phyloP scores from a whole-genome alignment of 2,113 vertebrate species.

The Mixornis gularis region DNA sequence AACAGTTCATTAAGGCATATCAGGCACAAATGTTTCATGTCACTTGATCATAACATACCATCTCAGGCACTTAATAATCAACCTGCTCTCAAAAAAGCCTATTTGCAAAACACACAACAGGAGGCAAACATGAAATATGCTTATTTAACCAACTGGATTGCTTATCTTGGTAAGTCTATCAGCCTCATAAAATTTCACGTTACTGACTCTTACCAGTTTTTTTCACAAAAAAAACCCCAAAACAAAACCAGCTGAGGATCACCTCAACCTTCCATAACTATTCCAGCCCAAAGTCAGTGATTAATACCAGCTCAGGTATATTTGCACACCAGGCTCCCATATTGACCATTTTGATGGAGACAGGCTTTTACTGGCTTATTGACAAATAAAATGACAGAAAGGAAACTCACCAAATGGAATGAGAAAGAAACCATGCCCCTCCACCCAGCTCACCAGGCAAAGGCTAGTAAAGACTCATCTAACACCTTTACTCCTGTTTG shows the following conservation, averaged over 20 bases:
- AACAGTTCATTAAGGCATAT: neutral
- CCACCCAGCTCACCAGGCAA: neutral
- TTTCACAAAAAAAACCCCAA: neutral
- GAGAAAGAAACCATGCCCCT: neutral
- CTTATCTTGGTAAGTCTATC: neutral
- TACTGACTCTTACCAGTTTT: neutral
- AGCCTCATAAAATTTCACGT: neutral
- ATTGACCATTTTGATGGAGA: neutral
- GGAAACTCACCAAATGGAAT: neutral
- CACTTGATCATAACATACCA: neutral
- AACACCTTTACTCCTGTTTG: neutral
- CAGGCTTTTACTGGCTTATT: neutral
- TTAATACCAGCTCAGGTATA: neutral
- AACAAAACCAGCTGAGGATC: neutral
- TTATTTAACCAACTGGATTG: neutral
- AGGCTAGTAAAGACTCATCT: neutral
- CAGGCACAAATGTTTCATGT: neutral
- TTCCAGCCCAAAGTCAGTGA: neutral
- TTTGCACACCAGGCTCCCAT: neutral
- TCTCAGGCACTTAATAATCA: neutral
- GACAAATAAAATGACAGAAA: neutral
- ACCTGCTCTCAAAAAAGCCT: neutral
- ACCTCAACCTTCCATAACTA: neutral
- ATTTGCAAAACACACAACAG: neutral
- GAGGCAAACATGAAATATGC: neutral